Base-by-base conservation (phyloP, 2,797 vertebrate species). In the Limnodromus scolopaceus region DNA sequence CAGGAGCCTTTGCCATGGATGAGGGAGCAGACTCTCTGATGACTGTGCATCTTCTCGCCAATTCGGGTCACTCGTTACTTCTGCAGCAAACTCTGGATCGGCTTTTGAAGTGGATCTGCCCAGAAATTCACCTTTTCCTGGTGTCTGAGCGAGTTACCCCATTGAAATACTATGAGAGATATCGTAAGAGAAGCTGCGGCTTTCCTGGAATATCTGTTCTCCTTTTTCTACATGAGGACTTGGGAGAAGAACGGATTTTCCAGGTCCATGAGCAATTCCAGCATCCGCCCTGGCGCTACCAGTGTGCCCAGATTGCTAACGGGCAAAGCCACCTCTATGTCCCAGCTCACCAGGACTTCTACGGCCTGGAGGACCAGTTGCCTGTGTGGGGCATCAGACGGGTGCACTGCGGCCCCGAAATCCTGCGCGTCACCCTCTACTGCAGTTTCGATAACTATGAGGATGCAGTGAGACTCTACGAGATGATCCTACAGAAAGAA, bases 301-400 rank as follows among this genome's bases (percentile, higher is more conserved):
- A 98, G 86, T 98, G 98, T 41, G 97, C 98, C 0, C 99, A 98
- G 95, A 97, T 96, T 19, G 93, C 94, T 0, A 58, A 55, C 0
- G 91, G 95, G 23, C 94, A 79, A 58, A 94, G 97, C 45, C 92
- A 94, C 30, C 97, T 92, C 25, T 98, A 94, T 86, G 94, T 97
- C 28, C 96, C 98, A 13, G 98, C 98, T 91, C 98, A 97, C 22
- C 98, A 98, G 92, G 98, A 99, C 89, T 99, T 99, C 95, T 99
- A 99, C 22, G 96, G 98, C 57, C 97, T 99, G 96, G 99, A 99
- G 2, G 94, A 95, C 4, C 99, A 98, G 64, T 99, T 99, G 99
- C 99, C 99, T 0, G 97, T 99, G 84, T 99, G 99, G 99, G 99
- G 98, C 7, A 97, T 99, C 69, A 97, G 99, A 32, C 98, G 98